Percentiles rank a stretch among this genome's conserved stretches.
phyloP scores from a whole-genome alignment of 2,888 invertebrate genomes.

The Melitaea athalia region DNA sequence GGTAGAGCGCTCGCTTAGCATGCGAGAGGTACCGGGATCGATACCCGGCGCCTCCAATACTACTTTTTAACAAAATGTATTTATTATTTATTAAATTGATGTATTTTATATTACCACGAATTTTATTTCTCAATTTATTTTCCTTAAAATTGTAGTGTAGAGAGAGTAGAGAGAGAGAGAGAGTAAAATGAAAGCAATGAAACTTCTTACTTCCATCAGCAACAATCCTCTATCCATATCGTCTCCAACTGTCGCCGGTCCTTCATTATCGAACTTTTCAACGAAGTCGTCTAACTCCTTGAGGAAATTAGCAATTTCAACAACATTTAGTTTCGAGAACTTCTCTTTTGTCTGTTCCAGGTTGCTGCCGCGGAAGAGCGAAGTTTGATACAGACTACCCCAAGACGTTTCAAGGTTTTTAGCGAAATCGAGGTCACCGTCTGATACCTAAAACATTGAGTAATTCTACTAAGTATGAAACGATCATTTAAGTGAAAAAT shows the following conservation, averaged over 20 bases:
- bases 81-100: background rate
- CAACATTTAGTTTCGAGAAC: conserved; percentile 90
- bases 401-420: conserved; percentile 85
- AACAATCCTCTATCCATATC: conserved; percentile 88
- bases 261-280: conserved; percentile 87
- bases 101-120: background rate
- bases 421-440: conserved; percentile 81
- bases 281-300: conserved; percentile 85
- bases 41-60: conserved; percentile 32
- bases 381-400: conserved; percentile 86
- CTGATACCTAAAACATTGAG: conserved; percentile 60
- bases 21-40: conserved; percentile 65
- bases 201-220: conserved; percentile 84
- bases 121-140: no score
- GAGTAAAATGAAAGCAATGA: background rate
- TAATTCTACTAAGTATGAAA: background rate
- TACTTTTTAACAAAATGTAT: background rate
- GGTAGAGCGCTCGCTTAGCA: conserved; percentile 83
- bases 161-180: no score
- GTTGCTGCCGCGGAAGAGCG: conserved; percentile 86
- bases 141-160: no score
- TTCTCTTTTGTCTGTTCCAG: conserved; percentile 92
- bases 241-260: conserved; percentile 90
- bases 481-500: no score
- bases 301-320: conserved; percentile 87